Conservation (phyloP, 2,888 invertebrate genomes). For the Oscheius sp. region DNA sequence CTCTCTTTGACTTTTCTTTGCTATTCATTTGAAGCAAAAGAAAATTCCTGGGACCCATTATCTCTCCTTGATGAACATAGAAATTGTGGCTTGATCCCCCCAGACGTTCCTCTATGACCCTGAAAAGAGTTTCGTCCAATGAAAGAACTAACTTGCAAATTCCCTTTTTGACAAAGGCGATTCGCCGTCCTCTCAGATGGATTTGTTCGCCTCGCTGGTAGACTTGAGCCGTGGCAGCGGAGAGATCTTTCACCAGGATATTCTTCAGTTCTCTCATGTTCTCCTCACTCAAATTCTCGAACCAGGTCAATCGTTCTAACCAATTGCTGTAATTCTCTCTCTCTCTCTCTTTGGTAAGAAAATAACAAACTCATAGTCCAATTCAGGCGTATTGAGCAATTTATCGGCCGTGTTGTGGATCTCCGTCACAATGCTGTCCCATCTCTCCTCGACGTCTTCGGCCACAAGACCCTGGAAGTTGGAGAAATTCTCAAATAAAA, state of each 20-base stretch:
- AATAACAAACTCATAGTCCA: slow-evolving; percentile 1
- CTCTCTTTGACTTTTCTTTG: background rate
- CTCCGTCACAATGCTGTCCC: slow-evolving; percentile 13
- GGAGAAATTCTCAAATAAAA: no score
- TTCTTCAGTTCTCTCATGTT: background rate
- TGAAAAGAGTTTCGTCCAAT: background rate
- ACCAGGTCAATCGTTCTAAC: slow-evolving; percentile 8
- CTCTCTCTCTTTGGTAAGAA: background rate
- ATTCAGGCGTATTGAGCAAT: slow-evolving; percentile 4
- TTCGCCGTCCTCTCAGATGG: background rate
- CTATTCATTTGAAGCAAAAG: slow-evolving; percentile 15
- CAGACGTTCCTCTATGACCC: slow-evolving; percentile 21
- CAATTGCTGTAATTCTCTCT: background rate
- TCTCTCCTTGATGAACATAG: slow-evolving; percentile 34
- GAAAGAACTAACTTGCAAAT: slow-evolving; percentile 7
- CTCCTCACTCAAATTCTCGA: background rate
- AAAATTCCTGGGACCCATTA: slow-evolving; percentile 35
- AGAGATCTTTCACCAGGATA: slow-evolving; percentile 2
- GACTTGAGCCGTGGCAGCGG: background rate
- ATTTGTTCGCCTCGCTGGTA: background rate
- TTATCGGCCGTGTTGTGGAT: slow-evolving; percentile 13
- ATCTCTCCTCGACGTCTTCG: slow-evolving; percentile 16
- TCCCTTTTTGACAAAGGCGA: slow-evolving; percentile 27
- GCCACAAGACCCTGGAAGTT: slow-evolving; percentile 18
- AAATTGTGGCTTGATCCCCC: slow-evolving; percentile 24